A percentile compares a stretch with the other conserved stretches of the same genome.
Evolutionary conservation across 1,140 invertebrate species (phyloP).

Genomic region (Lordiphosa stackelbergi): DNA sequence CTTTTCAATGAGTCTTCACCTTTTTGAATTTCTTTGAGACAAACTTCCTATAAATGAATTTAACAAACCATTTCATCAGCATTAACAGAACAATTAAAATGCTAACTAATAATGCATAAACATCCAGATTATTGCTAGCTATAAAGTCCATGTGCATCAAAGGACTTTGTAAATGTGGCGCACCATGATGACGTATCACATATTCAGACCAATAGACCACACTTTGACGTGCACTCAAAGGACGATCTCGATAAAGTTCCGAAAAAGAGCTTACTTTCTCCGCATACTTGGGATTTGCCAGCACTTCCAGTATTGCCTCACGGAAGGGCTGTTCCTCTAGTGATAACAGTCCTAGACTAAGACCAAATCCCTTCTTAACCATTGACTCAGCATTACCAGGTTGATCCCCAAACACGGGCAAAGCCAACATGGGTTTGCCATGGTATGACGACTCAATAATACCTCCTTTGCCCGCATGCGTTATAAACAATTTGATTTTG

Average conservation of each 20-base stretch:
- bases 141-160: conserved; percentile 38
- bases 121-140: conserved; percentile 29
- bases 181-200: conserved; percentile 69
- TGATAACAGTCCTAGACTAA: conserved; percentile 49
- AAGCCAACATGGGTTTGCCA: conserved; percentile 82
- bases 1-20: not conserved
- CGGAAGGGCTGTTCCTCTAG: conserved; percentile 33
- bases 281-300: conserved; percentile 23
- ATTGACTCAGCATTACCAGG: conserved; percentile 78
- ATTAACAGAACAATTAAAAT: not conserved
- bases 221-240: conserved; percentile 16
- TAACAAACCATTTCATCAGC: not conserved
- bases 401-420: conserved; percentile 83
- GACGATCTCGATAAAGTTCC: conserved; percentile 27
- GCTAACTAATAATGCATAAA: conserved; percentile 6
- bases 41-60: not conserved
- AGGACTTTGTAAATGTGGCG: conserved; percentile 59
- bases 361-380: conserved; percentile 76
- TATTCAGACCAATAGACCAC: conserved; percentile 32
- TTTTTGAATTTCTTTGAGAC: not conserved
- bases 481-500: conserved; percentile 83
- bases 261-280: conserved; percentile 17
- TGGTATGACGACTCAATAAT: conserved; percentile 83
- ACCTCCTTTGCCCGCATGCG: conserved; percentile 83
- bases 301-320: conserved; percentile 23